Evolutionary conservation across 2,888 invertebrate genomes (phyloP).

Genomic region (Myathropa florea): DNA sequence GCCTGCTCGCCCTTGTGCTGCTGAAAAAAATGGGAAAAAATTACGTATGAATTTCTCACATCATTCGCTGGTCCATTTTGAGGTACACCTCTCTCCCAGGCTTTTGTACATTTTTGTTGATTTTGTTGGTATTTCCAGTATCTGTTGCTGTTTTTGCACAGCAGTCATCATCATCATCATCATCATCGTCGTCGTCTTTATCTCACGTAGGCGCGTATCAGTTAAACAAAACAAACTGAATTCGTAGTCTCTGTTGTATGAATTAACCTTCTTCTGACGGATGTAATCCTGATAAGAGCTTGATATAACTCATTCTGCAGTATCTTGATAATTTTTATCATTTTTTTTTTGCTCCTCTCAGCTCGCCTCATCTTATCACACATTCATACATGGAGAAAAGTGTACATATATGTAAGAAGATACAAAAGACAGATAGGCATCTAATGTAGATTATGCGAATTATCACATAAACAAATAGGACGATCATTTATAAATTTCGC

Average conservation of each 20-base stretch:
- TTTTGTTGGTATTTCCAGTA: too few relatives aligned
- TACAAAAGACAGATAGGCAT: constrained; percentile 13
- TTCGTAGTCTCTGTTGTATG: constrained; percentile 12
- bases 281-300: constrained; percentile 57
- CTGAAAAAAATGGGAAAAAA: too few relatives aligned
- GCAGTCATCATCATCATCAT: background rate
- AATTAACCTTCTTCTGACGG: constrained; percentile 52
- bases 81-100: too few relatives aligned
- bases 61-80: too few relatives aligned
- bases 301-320: constrained; percentile 63
- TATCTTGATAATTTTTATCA: constrained; percentile 32
- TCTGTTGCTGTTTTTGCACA: too few relatives aligned
- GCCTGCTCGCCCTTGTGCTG: too few relatives aligned
- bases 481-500: constrained; percentile 48
- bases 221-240: constrained; percentile 22
- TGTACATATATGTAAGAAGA: background rate
- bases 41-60: too few relatives aligned
- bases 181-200: background rate
- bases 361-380: background rate
- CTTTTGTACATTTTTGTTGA: too few relatives aligned
- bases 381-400: background rate
- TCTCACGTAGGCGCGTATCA: constrained; percentile 33
- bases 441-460: constrained; percentile 64
- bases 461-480: constrained; percentile 58
- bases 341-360: background rate